Conservation (phyloP, 1,140 invertebrate species). For the Hormaphis cornu region DNA sequence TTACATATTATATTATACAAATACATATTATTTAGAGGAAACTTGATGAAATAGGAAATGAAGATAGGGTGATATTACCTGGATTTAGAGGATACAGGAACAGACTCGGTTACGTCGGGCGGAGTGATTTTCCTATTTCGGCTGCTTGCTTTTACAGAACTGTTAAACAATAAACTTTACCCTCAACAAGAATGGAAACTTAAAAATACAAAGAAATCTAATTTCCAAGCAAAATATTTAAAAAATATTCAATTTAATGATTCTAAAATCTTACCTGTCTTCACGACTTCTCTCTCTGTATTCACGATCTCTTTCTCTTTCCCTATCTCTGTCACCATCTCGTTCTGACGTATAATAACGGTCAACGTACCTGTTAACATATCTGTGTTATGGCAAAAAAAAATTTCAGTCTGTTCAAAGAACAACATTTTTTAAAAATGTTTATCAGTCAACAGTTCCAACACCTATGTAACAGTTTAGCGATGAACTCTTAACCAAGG, state of each 20-base stretch:
- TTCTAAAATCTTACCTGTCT: constrained; percentile 51
- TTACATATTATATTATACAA: too few relatives aligned
- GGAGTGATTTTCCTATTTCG: constrained; percentile 30
- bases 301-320: constrained; percentile 47
- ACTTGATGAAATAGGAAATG: constrained; percentile 30
- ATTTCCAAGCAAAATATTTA: constrained; percentile 18
- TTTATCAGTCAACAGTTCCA: background rate
- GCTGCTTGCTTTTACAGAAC: constrained; percentile 31
- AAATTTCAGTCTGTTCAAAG: background rate
- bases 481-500: too few relatives aligned
- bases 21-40: constrained; percentile 28
- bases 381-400: constrained; percentile 27
- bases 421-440: background rate
- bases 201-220: background rate
- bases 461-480: too few relatives aligned
- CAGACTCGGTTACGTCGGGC: constrained; percentile 24
- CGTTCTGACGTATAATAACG: constrained; percentile 44
- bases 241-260: background rate
- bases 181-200: constrained; percentile 25
- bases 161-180: constrained; percentile 32
- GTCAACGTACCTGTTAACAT: constrained; percentile 31
- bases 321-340: constrained; percentile 41
- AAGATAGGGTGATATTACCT: constrained; percentile 35
- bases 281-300: constrained; percentile 58
- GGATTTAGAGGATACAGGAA: constrained; percentile 29